Evolutionary conservation across 2,888 invertebrate genomes (phyloP).

Genomic region (Heliconius sara): DNA sequence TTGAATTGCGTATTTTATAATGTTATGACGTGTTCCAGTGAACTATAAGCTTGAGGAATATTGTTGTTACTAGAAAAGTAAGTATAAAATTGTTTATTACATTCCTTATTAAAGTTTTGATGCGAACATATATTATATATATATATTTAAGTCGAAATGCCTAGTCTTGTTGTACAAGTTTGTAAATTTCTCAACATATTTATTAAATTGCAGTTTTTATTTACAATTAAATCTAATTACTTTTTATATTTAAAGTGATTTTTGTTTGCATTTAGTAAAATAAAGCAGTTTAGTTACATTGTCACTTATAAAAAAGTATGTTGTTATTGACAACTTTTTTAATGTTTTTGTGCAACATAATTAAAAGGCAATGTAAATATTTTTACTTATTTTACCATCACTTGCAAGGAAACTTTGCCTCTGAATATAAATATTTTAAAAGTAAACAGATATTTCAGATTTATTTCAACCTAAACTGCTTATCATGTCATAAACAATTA

Average conservation of each 20-base stretch:
- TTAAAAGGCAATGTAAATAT: not conserved
- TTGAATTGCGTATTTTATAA: conserved; percentile 52
- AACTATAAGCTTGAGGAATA: conserved; percentile 45
- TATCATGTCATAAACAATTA: not conserved
- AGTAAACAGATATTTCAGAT: not conserved
- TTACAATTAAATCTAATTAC: not conserved
- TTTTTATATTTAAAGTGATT: not conserved
- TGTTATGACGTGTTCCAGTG: conserved; percentile 61
- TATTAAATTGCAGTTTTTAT: not conserved
- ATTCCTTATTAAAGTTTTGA: conserved; percentile 7
- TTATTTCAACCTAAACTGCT: not conserved
- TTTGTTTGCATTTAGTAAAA: not conserved
- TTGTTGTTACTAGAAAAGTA: conserved; percentile 43
- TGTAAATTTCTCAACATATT: conserved; percentile 4
- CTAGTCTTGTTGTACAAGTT: not conserved
- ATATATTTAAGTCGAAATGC: not conserved
- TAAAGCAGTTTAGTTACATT: not conserved
- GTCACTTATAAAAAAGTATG: not conserved
- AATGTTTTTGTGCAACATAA: not conserved
- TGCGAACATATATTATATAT: conserved; percentile 12
- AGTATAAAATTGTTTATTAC: conserved; percentile 35
- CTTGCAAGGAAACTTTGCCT: not conserved
- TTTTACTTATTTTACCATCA: not conserved
- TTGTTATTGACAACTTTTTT: not conserved
- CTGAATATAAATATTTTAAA: not conserved